Evolutionary conservation across 1,140 invertebrate genomes (phyloP).

Genomic region (Tetramorium alpestre): DNA sequence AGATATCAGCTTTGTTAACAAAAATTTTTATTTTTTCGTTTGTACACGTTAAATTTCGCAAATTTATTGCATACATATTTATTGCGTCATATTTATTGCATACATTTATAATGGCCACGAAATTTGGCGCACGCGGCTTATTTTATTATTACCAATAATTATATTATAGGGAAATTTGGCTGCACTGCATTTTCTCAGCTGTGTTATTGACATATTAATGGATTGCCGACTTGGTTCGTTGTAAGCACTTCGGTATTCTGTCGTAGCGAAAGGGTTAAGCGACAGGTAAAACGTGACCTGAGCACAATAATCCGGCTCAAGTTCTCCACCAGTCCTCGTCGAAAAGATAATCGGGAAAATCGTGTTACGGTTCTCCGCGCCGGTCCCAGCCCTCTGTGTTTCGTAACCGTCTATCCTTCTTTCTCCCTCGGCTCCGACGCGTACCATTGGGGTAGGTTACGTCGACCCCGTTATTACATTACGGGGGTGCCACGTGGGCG

Average conservation of each 20-base stretch:
- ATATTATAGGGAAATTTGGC: neutral
- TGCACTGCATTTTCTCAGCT: neutral
- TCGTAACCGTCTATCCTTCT: slow-evolving; percentile 34
- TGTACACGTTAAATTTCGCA: neutral
- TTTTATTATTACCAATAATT: neutral
- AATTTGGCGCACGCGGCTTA: neutral
- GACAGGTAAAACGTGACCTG: slow-evolving; percentile 29
- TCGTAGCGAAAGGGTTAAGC: slow-evolving; percentile 21
- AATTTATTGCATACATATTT: neutral
- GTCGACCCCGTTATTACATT: slow-evolving; percentile 75
- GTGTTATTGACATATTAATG: slow-evolving; percentile 33
- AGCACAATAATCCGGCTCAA: slow-evolving; percentile 37
- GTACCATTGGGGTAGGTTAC: slow-evolving; percentile 70
- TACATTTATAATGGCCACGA: neutral
- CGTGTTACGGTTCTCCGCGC: slow-evolving; percentile 20
- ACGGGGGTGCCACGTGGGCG: slow-evolving; percentile 53
- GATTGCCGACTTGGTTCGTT: neutral
- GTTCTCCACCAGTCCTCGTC: slow-evolving; percentile 18
- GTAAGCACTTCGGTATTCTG: neutral
- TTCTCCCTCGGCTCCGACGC: slow-evolving; percentile 14
- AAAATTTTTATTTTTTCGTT: neutral
- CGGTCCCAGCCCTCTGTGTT: slow-evolving; percentile 14
- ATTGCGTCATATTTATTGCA: neutral
- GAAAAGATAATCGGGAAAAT: slow-evolving; percentile 58
- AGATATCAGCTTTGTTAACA: neutral